Percentiles rank a stretch among this genome's conserved stretches.
Conservation (phyloP, 2,797 vertebrate genomes). For the Sebastes hopkinsi region DNA sequence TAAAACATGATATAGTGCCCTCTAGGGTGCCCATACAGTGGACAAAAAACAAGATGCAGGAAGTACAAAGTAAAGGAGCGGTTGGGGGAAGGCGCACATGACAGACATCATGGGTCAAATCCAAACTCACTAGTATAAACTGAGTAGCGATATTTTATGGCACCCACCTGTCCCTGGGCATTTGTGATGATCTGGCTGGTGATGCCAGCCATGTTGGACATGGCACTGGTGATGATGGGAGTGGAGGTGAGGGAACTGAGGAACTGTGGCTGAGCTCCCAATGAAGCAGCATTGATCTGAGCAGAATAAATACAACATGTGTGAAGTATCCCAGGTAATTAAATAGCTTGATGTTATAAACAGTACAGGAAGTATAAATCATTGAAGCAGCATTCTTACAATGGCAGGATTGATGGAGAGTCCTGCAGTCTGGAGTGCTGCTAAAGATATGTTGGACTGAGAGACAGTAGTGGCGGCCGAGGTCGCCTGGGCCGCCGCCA, state of each 20-base stretch:
- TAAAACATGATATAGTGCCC: too few relatives aligned
- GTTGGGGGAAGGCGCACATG: too few relatives aligned
- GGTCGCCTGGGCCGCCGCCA: constrained; percentile 66
- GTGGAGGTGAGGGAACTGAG: constrained; percentile 91
- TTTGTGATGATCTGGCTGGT: constrained; percentile 94
- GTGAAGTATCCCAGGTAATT: background rate
- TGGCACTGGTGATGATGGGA: constrained; percentile 89
- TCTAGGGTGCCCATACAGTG: too few relatives aligned
- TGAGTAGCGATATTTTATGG: background rate
- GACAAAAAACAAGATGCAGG: background rate
- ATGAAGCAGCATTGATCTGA: constrained; percentile 90
- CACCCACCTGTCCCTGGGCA: constrained; percentile 91
- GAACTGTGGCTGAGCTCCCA: constrained; percentile 92
- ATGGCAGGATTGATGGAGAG: constrained; percentile 94
- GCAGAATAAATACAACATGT: constrained; percentile 2
- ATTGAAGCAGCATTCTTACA: constrained; percentile 70
- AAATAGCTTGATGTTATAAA: background rate
- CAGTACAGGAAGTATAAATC: background rate
- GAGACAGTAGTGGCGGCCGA: constrained; percentile 69
- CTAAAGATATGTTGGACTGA: constrained; percentile 84
- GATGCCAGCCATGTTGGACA: constrained; percentile 90
- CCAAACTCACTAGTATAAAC: background rate
- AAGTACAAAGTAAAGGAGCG: background rate
- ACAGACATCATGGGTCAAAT: background rate
- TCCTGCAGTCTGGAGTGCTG: constrained; percentile 90